Evolutionary conservation across 2,113 vertebrate genomes (phyloP), one percentile per base, ranked within the genome.

Genomic region (Solenodon paradoxus): DNA sequence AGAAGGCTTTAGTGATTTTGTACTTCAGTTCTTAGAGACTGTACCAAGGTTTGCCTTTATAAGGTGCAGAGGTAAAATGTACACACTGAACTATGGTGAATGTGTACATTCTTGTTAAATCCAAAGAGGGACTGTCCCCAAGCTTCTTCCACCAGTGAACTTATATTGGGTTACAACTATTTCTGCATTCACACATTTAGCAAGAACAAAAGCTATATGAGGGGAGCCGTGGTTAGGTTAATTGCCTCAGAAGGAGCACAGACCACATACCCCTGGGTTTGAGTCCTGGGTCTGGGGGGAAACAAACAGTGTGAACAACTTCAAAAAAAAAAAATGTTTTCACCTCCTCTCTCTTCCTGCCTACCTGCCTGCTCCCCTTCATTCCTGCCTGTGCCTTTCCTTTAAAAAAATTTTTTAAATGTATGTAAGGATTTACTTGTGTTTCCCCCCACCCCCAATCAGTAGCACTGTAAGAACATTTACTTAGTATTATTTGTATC

Each of bases 111-210:
- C 20, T 68, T 20, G 66, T 84, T 96, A 90, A 80, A n/a, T 4
- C 0, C 71, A 88, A 77, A 87, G 88, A 95, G 85, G 95, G 40
- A 94, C 90, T 8, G 55, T 88, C 38, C 72, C 45, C 45, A 28
- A 90, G 72, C 45, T 38, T 96, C 59, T 94, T 61, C 77, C 22
- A 74, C 8, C 47, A 28, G 26, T 38, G 38, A 71, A 84, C 28
- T 63, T 61, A 38, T 26, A 45, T 42, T 42, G 77, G 38, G 42
- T 68, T 77, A 51, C 22, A 51, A 78, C 30, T 83, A 32, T 64
- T 96, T 95, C 93, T 93, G 91, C 66, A 90, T 47, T 81, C 72
- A 69, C 63, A 95, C 91, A 96, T 94, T 93, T 82, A 79, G 88
- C n/a, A 95, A 92, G 82, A 92, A 93, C 86, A 88, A 90, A 96